Conservation (phyloP, 2,113 vertebrate genomes). For the Leucopsar rothschildi region DNA sequence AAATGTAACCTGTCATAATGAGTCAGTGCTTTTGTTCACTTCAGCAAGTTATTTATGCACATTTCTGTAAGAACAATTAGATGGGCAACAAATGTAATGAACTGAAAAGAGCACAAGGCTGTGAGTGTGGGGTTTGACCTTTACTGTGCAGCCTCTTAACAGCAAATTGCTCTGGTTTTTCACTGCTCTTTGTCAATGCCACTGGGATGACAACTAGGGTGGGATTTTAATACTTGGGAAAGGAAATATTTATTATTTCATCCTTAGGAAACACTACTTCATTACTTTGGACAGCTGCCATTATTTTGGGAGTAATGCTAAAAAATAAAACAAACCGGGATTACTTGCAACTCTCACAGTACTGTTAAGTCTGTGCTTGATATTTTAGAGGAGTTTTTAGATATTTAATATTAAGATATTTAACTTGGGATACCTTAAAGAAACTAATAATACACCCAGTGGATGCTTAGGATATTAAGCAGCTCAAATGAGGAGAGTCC, state of each 20-base stretch:
- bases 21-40: not conserved
- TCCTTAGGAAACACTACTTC: constrained; percentile 8
- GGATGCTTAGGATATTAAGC: not conserved
- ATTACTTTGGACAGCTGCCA: not conserved
- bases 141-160: not conserved
- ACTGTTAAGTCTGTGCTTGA: not conserved
- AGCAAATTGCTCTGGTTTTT: not conserved
- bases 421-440: not conserved
- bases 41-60: not conserved
- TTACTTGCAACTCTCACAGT: not conserved
- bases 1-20: not conserved
- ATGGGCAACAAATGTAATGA: not conserved
- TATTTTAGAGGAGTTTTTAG: not conserved
- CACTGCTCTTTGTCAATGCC: not conserved
- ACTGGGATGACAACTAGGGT: not conserved
- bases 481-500: not conserved
- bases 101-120: not conserved
- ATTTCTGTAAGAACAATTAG: not conserved
- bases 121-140: not conserved
- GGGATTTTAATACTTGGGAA: constrained; percentile 10
- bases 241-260: constrained; percentile 41
- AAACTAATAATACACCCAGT: not conserved
- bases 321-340: not conserved
- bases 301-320: not conserved
- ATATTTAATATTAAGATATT: not conserved